These are phyloP conservation scores for Thymelicus lineola DNA, from an alignment of 2,888 invertebrate genomes.

Conservation along the genomic window DNA sequence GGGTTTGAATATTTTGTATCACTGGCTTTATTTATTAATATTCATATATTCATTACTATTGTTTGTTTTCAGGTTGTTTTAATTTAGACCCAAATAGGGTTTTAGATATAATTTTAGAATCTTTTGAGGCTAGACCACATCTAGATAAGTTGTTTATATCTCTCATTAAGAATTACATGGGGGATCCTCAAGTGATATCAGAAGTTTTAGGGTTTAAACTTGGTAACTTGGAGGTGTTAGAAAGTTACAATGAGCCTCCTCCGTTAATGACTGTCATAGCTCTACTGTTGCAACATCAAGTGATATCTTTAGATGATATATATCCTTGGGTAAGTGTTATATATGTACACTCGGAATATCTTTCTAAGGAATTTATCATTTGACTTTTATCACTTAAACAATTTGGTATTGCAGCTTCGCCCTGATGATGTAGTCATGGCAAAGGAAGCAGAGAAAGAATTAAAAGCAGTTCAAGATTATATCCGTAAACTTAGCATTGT, in stretches of 20 bases:
- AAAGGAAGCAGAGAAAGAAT: conserved; percentile 92
- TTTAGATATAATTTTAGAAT: conserved; percentile 97
- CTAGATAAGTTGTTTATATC: conserved; percentile 93
- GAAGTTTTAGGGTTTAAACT: conserved; percentile 98
- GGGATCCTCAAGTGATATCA: conserved; percentile 91
- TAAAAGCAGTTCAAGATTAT: conserved; percentile 93
- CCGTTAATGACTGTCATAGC: conserved; percentile 96
- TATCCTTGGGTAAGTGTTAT: conserved; percentile 92
- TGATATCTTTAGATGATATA: conserved; percentile 94
- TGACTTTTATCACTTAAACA: not conserved
- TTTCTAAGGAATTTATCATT: too few relatives aligned
- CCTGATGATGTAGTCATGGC: conserved; percentile 94
- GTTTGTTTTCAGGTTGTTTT: conserved; percentile 93
- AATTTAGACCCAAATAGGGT: conserved; percentile 99
- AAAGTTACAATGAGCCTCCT: conserved; percentile 88
- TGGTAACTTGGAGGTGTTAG: conserved; percentile 86
- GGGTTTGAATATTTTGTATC: conserved; percentile 13
- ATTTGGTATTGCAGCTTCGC: conserved; percentile 84
- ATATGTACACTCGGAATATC: not conserved
- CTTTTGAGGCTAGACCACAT: conserved; percentile 95
- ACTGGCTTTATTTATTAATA: not conserved
- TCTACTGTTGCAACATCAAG: conserved; percentile 93
- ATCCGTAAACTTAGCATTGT: conserved; percentile 94
- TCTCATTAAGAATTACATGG: conserved; percentile 93
- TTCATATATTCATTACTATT: not conserved